Evolutionary conservation across 1,140 invertebrate species (phyloP), one percentile per base, ranked within the genome.

Genomic region (Penaeus chinensis): DNA sequence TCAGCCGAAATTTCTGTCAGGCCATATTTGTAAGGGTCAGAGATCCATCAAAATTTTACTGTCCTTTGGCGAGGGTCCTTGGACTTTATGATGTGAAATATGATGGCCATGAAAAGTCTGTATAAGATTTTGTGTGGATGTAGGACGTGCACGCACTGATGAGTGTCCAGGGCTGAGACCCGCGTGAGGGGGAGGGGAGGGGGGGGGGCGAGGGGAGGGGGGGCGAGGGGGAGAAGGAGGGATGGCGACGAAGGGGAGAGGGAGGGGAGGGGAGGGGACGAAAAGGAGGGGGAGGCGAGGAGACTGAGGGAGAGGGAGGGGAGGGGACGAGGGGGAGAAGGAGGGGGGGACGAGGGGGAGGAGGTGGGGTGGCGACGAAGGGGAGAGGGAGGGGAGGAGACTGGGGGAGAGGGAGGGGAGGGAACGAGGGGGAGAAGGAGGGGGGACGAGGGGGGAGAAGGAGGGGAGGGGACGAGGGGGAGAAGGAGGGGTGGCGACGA

Each of bases 11-110:
- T 42, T 42, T 82, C 61, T 42, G 80, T 66, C 62, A 65, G 63
- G 80, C 80, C 80, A 82, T 82, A 82, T 82, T 82, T 42, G 80
- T 65, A 42, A 63, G 65, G 80, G 80, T 82, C 80, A 82, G 62
- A 37, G 24, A 82, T 82, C 80, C 80, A 82, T 82, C 80, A 82
- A 82, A 82, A 37, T 82, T 82, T 82, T 82, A 82, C 27, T 42
- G 80, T 82, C 80, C 80, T 42, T 65, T 27, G 62, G 62, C 47
- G 47, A 60, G 77, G 77, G 47, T 13, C 47, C 77, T 22, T 60
- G 11, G 77, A 24, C 47, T 79, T 79, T 79, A 79, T 79, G 47
- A 79, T 79, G 77, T 79, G 77, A 79, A 79, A 79, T 79, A 60
- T 79, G 77, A 79, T 79, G 77, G 47, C 24, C 47, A 79, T 79